Evolutionary conservation across 2,113 vertebrate species (phyloP).

Genomic region (Acinonyx jubatus): DNA sequence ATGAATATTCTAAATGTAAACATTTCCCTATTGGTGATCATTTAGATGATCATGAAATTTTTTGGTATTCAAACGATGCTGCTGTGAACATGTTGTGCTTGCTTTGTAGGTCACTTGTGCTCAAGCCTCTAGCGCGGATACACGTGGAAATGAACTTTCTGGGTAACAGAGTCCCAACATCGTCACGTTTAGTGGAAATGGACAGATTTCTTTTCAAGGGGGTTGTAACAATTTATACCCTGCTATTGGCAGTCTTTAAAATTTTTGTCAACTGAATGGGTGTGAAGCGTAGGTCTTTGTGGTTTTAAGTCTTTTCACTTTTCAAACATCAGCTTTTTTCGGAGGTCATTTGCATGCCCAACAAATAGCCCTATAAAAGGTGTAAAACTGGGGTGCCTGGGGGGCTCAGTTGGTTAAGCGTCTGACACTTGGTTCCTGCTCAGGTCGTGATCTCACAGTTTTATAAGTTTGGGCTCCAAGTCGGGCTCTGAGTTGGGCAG

Average conservation of each 20-base stretch:
- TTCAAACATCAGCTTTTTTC: background rate
- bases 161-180: background rate
- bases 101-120: background rate
- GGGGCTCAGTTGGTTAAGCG: too few species aligned
- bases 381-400: too few species aligned
- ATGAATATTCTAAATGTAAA: background rate
- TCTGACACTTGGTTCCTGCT: too few species aligned
- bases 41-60: background rate
- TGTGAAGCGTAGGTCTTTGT: background rate
- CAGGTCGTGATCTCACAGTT: too few species aligned
- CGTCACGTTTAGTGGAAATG: background rate
- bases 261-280: background rate
- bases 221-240: background rate
- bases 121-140: background rate
- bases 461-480: too few species aligned
- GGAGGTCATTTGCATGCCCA: background rate
- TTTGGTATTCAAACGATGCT: background rate
- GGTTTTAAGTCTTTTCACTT: background rate
- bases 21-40: background rate
- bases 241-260: background rate
- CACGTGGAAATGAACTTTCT: background rate
- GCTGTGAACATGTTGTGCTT: background rate
- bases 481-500: too few species aligned
- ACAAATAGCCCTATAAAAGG: background rate
- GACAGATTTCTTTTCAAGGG: background rate